A percentile compares a stretch with the other conserved stretches of the same genome.
Evolutionary conservation across 1,140 invertebrate genomes (phyloP).

Genomic region (Apis mellifera): Amel_HAv3.1 CM009937.2:1290501-1291000

Average conservation of each 20-base stretch:
- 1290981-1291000: conserved; percentile 66
- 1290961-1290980: conserved; percentile 66
- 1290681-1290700: neutral
- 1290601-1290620: neutral
- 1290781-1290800: conserved; percentile 39
- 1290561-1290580: too few relatives aligned
- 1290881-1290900: conserved; percentile 6
- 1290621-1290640: neutral
- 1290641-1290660: neutral
- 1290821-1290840: conserved; percentile 57
- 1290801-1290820: conserved; percentile 64
- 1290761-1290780: conserved; percentile 40
- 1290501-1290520: too few relatives aligned
- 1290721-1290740: conserved; percentile 46
- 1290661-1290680: neutral
- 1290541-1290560: too few relatives aligned
- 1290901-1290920: neutral
- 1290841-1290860: conserved; percentile 25
- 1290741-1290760: conserved; percentile 10
- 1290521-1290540: too few relatives aligned
- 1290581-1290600: too few relatives aligned
- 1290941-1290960: conserved; percentile 45
- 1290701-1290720: neutral
- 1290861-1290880: conserved; percentile 65
- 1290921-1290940: neutral